These are phyloP conservation scores for Papilio dardanus DNA, from an alignment of 1,140 invertebrate species.

Conservation along the genomic window DNA sequence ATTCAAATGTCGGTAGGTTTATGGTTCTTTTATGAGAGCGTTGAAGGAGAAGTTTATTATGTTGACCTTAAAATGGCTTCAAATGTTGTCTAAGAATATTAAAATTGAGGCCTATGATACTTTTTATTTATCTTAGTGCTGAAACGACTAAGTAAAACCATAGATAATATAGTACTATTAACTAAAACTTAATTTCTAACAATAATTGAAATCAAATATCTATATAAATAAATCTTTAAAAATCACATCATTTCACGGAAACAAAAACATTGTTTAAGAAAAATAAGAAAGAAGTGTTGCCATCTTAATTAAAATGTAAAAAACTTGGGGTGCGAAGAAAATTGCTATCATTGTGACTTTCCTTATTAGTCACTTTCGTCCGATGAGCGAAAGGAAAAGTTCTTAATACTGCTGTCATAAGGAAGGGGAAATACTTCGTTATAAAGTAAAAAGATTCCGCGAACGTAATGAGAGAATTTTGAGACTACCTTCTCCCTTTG, in stretches of 20 bases:
- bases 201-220: too few relatives aligned
- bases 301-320: slow-evolving; percentile 63
- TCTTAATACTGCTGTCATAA: slow-evolving; percentile 60
- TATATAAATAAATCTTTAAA: too few relatives aligned
- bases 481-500: slow-evolving; percentile 51
- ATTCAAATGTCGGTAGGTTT: slow-evolving; percentile 50
- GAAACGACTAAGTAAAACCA: too few relatives aligned
- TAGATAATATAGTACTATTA: too few relatives aligned
- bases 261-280: not conserved
- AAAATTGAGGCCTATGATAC: too few relatives aligned
- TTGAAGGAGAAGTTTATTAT: slow-evolving; percentile 42
- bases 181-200: too few relatives aligned
- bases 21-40: slow-evolving; percentile 51
- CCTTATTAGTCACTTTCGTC: slow-evolving; percentile 72
- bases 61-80: slow-evolving; percentile 18
- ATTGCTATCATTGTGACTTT: slow-evolving; percentile 68
- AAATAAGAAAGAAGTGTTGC: slow-evolving; percentile 35
- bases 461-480: slow-evolving; percentile 68
- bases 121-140: too few relatives aligned
- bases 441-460: slow-evolving; percentile 67
- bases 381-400: slow-evolving; percentile 60
- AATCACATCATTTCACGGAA: not conserved
- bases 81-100: too few relatives aligned
- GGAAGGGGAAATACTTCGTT: slow-evolving; percentile 55
- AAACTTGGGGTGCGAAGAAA: slow-evolving; percentile 52